Evolutionary conservation across 2,113 vertebrate genomes (phyloP).

Genomic region (Cisticola juncidis): DNA sequence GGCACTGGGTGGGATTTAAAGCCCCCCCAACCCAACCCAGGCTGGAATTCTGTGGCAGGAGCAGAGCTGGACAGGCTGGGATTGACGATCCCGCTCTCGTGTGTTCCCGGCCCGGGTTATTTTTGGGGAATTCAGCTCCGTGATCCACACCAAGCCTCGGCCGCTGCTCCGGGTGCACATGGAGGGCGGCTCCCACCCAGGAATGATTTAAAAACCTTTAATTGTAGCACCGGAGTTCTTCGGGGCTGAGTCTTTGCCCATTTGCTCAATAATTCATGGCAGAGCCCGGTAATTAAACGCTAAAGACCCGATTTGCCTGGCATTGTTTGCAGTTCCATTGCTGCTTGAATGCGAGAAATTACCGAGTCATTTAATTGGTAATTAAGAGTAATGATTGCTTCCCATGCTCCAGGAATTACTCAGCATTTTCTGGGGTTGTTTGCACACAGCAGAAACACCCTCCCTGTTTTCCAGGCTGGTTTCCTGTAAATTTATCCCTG

Average conservation of each 20-base stretch:
- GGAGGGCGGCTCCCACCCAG: background rate
- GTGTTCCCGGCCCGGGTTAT: rapidly evolving
- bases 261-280: conserved; percentile 34
- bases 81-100: rapidly evolving
- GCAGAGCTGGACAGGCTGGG: background rate
- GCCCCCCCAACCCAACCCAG: rapidly evolving
- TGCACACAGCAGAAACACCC: background rate
- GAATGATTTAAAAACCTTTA: background rate
- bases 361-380: conserved; percentile 31
- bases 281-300: conserved; percentile 44
- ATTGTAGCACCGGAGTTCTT: background rate
- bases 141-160: rapidly evolving
- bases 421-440: conserved; percentile 14
- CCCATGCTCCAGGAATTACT: background rate
- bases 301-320: conserved; percentile 15
- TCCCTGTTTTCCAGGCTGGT: background rate
- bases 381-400: conserved; percentile 35
- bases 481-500: background rate
- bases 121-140: background rate
- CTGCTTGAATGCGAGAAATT: conserved; percentile 25
- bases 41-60: rapidly evolving
- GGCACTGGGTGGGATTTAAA: rapidly evolving
- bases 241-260: background rate
- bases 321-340: conserved; percentile 4
- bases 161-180: rapidly evolving